Evolutionary conservation across 2,113 vertebrate genomes (phyloP), one percentile per base, ranked within the genome.

Genomic region (Anarrhichthys ocellatus): DNA sequence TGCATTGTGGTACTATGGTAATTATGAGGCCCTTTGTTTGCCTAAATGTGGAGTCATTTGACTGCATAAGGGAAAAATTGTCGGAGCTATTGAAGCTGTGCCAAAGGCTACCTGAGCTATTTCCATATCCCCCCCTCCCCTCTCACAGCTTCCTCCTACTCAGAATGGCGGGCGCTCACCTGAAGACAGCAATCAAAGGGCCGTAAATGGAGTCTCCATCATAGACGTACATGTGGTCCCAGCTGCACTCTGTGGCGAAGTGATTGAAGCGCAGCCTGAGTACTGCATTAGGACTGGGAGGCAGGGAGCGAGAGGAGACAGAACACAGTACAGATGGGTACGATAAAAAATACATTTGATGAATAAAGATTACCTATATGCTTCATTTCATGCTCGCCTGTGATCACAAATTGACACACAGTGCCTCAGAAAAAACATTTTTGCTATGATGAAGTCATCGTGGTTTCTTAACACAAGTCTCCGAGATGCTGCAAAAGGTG

Each of bases 141-240:
- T 42, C 17, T 15, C 20, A 17, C 62, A 24, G 42, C 65, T 64
- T 62, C 38, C 32, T 14, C 22, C 63, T 18, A 17, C 46, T 62
- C 85, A 66, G 68, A 85, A 14, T 10, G 46, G 66, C 68, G 29
- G 63, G 38, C 24, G 34, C 87, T 87, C 59, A 93, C 97, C 97
- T 99, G 93, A 98, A 99, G 36, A 97, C 97, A 27, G 97, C 98
- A 87, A 98, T 89, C 65, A 99, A 87, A 6, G 98, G 97, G 82
- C 98, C 96, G 9, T 99, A 99, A 83, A 99, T 96, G n/a, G 98
- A 99, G 91, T 99, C 98, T 56, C 98, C 98, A 0, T 99, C 98
- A n/a, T 99, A 99, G 44, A 99, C 96, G 0, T 99, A 99, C 10
- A 99, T 96, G 84, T 99, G 98, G 92, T 99, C 98, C 98, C 98